phyloP scores from a whole-genome alignment of 1,140 invertebrate species.

The Brachionus calyciflorus region DNA sequence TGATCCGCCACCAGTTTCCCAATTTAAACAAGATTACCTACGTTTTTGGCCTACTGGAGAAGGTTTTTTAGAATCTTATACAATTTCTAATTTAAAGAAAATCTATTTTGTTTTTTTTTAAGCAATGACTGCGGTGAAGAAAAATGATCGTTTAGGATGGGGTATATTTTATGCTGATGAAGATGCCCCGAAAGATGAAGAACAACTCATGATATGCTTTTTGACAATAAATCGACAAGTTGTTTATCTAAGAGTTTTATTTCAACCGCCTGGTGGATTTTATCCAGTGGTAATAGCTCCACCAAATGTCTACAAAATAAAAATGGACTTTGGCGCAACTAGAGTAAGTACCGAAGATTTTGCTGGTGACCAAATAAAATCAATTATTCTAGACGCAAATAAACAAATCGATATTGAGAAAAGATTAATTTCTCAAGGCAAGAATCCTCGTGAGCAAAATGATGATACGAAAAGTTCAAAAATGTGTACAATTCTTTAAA shows the following conservation, averaged over 20 bases:
- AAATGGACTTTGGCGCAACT: constrained; percentile 47
- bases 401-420: constrained; percentile 46
- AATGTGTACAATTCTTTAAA: constrained; percentile 46
- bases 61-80: constrained; percentile 48
- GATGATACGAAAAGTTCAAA: constrained; percentile 37
- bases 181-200: constrained; percentile 49
- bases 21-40: constrained; percentile 55
- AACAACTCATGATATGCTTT: constrained; percentile 56
- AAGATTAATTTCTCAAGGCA: constrained; percentile 41
- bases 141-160: constrained; percentile 53
- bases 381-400: constrained; percentile 43
- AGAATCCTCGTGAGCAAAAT: constrained; percentile 45
- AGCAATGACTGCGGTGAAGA: constrained; percentile 45
- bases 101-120: not conserved
- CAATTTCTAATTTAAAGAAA: not conserved
- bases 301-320: constrained; percentile 42
- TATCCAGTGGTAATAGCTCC: constrained; percentile 54
- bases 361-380: constrained; percentile 46
- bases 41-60: constrained; percentile 54
- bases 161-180: constrained; percentile 52
- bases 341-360: constrained; percentile 41
- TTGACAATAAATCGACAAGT: constrained; percentile 55
- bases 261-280: constrained; percentile 55
- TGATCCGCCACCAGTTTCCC: constrained; percentile 51
- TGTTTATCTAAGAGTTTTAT: constrained; percentile 53